Evolutionary conservation across 2,888 invertebrate species (phyloP), one percentile per base, ranked within the genome.

Genomic region (Stenchaetothrips biformis): DNA sequence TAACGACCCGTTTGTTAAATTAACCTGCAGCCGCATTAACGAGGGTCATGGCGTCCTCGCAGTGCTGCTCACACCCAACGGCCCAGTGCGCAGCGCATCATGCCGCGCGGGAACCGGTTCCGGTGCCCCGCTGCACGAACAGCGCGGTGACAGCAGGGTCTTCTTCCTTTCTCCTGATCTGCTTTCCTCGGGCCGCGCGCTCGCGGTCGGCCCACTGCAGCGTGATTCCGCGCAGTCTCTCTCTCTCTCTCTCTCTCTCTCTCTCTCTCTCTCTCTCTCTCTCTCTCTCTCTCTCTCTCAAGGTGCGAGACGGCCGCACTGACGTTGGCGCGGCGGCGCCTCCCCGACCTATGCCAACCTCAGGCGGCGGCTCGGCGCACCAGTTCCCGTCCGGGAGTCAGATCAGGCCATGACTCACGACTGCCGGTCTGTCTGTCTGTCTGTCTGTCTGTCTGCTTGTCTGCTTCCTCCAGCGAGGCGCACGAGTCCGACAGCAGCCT

Each of bases 1-100:
- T 21, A 74, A 74, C 67, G 67, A 25, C 67, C 53, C 67, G 67
- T 74, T 74, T 74, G 67, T 74, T 74, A n/a, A 74, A 74, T 74
- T 74, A 74, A 21, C 25, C 11, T 9, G 67, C 67, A 21, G 67
- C 8, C 67, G 25, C 67, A 25, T 25, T 25, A 74, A 74, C 67
- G 2, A 25, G 67, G 67, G 67, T 74, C 67, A 74, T 25, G 21
- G 67, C 67, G 67, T 21, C 67, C 25, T 11, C 11, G 53, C 53
- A 4, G 16, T 11, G 53, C 53, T 18, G 6, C 53, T 13, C 53
- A 13, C 53, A 13, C 16, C 53, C 13, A 18, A 18, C 16, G 59
- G 59, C 59, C 59, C 13, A 59, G 16, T 13, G 59, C 59, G 16
- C 59, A 16, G 59, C 18, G 59, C 59, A 18, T 18, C 59, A 16